Percentiles rank a stretch among this genome's conserved stretches.
Evolutionary conservation across 2,888 invertebrate species (phyloP).

Genomic region (Cremastinae sp.): DNA sequence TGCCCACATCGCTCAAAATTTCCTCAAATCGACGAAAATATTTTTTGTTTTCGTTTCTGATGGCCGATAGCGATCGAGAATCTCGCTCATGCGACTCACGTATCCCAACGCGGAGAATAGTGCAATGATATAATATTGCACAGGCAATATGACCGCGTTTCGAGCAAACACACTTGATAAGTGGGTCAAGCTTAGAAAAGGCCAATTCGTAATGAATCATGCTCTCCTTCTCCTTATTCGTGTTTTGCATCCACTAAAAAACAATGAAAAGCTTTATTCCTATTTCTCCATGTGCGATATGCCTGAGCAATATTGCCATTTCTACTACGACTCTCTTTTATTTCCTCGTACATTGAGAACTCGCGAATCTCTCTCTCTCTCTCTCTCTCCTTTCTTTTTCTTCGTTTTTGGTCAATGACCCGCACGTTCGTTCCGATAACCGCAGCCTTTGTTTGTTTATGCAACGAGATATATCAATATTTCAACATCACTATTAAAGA

Average conservation of each 20-base stretch:
- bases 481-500: constrained; percentile 37
- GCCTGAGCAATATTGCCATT: too few species aligned
- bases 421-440: constrained; percentile 38
- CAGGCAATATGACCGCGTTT: constrained; percentile 46
- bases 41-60: too few species aligned
- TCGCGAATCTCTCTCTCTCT: constrained; percentile 20
- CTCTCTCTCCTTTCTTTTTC: constrained; percentile 2
- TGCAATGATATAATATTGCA: constrained; percentile 29
- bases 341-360: too few species aligned
- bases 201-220: constrained; percentile 68
- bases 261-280: constrained; percentile 67
- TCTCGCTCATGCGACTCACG: constrained; percentile 22
- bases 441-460: constrained; percentile 37
- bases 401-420: constrained; percentile 55
- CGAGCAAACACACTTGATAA: constrained; percentile 65
- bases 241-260: constrained; percentile 68
- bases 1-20: too few species aligned
- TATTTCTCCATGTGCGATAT: too few species aligned
- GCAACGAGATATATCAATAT: constrained; percentile 30
- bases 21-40: too few species aligned
- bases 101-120: constrained; percentile 20
- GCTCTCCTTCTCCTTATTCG: too few species aligned
- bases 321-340: constrained; percentile 16
- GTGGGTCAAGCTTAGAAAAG: constrained; percentile 74
- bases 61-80: constrained; percentile 34